Evolutionary conservation across 2,113 vertebrate species (phyloP), one percentile per base, ranked within the genome.

Genomic region (Malaclemys terrapin): DNA sequence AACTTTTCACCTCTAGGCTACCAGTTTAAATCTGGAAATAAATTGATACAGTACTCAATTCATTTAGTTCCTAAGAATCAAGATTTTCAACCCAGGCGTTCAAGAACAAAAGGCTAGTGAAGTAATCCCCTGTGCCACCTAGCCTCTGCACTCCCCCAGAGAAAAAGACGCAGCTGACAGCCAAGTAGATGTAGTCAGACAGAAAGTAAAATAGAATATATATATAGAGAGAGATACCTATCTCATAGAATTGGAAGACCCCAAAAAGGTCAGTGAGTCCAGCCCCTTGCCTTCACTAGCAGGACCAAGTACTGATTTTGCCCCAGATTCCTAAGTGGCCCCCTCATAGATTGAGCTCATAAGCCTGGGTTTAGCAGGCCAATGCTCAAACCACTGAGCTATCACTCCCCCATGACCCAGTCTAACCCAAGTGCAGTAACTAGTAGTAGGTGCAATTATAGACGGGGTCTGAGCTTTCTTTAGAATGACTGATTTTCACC

Each of bases 141-240:
- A 13, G 20, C 13, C 27, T 83, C 89, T 69, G 52, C 52, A 9
- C 4, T 82, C 9, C 17, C 80, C 72, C 69, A 86, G 59, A 52
- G n/a, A 75, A 29, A 25, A 45, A 4, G 31, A 91, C 27, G 11
- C 87, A 42, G 53, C 80, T 94, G 72, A 76, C 10, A 84, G n/a
- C 7, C 72, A 83, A 45, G 59, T 59, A 85, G 52, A 38, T 52
- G 10, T 20, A 87, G 81, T 22, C 35, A 53, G n/a, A 89, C 10
- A 89, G 52, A 86, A 95, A 94, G 82, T 84, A 10, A 95, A 80
- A 93, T 93, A 62, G 1, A 38, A 16, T 45, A 45, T 45, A 45
- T 45, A 45, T 45, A 45, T 6, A 45, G 45, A 45, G 45, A 45
- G 45, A 45, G 45, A 45, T 45, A 45, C 45, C 45, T 45, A 45